Base-by-base conservation (phyloP, 2,888 invertebrate genomes). In the Carterocephalus palaemon region DNA sequence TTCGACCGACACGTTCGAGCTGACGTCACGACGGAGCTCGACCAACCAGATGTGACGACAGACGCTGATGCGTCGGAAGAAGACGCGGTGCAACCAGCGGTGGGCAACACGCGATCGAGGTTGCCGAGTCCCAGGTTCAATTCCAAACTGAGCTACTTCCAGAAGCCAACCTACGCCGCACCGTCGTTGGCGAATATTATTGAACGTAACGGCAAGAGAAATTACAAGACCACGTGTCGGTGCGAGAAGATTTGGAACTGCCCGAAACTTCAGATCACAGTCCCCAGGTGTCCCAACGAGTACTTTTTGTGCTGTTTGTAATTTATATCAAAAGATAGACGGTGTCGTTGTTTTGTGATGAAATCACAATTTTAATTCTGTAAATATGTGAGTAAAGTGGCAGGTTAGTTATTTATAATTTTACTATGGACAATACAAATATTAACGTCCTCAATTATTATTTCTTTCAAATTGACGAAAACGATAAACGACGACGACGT, bases 241-340 rank as follows among this genome's bases (percentile, higher is more conserved):
- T 88, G 88, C 45, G 83, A 78, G 43, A 84, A 73, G 50, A 86
- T 88, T 12, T 82, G 78, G 70, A 87, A 88, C 51, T 88, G 88
- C 54, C 79, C 80, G 0, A 87, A 84, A 42, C 48, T 88, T 8
- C 88, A 88, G 54, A 82, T 88, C 3, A 70, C 76, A 1, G 81
- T 87, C 9, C 79, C 82, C 1, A 58, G 88, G 23, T 88, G 88
- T 57, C 88, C 88, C 0, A 63, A 79, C 5, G 88, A 87, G 29
- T 79, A 80, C 47, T 88, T 87, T 48, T 48, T 88, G 64, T 88
- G 88, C 51, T 88, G 88, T 62, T 79, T 80, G 52, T 82, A n/a
- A 17, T 9, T 26, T 3, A 6, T 4, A 26, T 12, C 3, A n/a
- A 4, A 28, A 15, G 15, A n/a, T n/a, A n/a, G n/a, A n/a, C n/a